These are phyloP conservation scores for Watsonalla binaria DNA, from an alignment of 2,888 invertebrate species.

Conservation along the genomic window DNA sequence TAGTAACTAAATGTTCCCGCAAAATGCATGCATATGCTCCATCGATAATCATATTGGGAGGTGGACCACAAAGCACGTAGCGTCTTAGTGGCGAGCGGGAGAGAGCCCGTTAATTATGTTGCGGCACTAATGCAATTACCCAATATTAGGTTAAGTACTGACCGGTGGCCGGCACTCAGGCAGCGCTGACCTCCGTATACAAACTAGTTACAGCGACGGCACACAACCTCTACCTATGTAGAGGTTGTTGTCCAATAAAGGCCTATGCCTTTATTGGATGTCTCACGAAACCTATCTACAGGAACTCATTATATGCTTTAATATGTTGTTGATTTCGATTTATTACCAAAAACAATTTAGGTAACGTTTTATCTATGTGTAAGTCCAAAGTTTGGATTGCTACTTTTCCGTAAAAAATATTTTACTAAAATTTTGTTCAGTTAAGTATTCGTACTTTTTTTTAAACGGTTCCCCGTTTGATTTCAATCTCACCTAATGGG, in stretches of 20 bases:
- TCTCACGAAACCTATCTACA: constrained; percentile 7
- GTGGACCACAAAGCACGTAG: constrained; percentile 49
- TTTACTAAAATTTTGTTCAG: too few species aligned
- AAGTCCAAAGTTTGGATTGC: too few species aligned
- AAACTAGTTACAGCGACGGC: constrained; percentile 57
- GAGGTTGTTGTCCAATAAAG: too few species aligned
- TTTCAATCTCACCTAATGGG: too few species aligned
- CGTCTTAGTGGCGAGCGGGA: constrained; percentile 58
- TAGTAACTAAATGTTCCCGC: background rate
- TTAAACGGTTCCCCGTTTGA: too few species aligned
- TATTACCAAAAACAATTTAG: too few species aligned
- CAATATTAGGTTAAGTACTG: constrained; percentile 75
- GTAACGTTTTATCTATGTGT: too few species aligned
- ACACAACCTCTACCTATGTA: constrained; percentile 17
- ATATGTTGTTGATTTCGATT: too few species aligned
- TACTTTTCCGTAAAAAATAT: too few species aligned
- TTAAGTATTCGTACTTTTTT: too few species aligned
- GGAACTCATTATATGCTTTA: background rate
- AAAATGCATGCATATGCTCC: background rate
- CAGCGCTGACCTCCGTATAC: constrained; percentile 36
- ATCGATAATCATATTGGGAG: background rate
- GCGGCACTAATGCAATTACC: constrained; percentile 67
- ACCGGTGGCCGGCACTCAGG: constrained; percentile 61
- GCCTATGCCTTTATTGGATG: constrained; percentile 16
- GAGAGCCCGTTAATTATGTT: constrained; percentile 65